phyloP scores from a whole-genome alignment of 92 coral and sea anemone genomes.

The Phenganax subtilis region DNA sequence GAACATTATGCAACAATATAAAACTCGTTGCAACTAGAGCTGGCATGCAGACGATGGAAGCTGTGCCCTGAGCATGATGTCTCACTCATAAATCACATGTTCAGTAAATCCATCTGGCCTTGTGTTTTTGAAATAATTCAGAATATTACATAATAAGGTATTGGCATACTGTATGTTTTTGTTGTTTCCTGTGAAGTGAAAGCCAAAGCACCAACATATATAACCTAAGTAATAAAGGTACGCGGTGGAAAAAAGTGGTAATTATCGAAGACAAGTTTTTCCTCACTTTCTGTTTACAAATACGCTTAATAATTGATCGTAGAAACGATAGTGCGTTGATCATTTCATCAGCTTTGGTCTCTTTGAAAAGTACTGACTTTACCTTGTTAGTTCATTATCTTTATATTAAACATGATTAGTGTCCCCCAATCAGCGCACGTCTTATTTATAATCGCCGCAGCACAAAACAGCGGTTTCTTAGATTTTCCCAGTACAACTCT shows the following conservation, averaged over 20 bases:
- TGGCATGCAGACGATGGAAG: no score
- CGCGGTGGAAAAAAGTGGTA: slow-evolving; percentile 22
- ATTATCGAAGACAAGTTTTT: slow-evolving; percentile 28
- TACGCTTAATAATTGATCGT: slow-evolving; percentile 35
- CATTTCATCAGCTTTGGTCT: slow-evolving; percentile 35
- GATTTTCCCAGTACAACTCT: slow-evolving; percentile 34
- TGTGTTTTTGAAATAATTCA: no score
- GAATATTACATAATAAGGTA: no score
- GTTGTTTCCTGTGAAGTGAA: background rate
- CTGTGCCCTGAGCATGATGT: no score
- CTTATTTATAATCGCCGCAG: slow-evolving; percentile 27
- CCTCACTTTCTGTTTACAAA: slow-evolving; percentile 37
- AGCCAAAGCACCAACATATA: background rate
- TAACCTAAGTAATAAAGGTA: background rate
- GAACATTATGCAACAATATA: no score
- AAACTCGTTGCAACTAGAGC: no score
- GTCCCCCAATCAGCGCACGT: slow-evolving; percentile 33
- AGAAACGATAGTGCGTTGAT: slow-evolving; percentile 37
- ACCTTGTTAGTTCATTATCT: slow-evolving; percentile 44
- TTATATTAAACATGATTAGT: slow-evolving; percentile 37
- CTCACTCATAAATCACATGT: no score
- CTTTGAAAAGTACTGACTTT: slow-evolving; percentile 41
- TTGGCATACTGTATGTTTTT: no score
- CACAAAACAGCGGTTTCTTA: slow-evolving; percentile 36
- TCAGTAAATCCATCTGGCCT: no score